Evolutionary conservation across 2,797 vertebrate genomes (phyloP).

Genomic region (Anisognathus igniventris): DNA sequence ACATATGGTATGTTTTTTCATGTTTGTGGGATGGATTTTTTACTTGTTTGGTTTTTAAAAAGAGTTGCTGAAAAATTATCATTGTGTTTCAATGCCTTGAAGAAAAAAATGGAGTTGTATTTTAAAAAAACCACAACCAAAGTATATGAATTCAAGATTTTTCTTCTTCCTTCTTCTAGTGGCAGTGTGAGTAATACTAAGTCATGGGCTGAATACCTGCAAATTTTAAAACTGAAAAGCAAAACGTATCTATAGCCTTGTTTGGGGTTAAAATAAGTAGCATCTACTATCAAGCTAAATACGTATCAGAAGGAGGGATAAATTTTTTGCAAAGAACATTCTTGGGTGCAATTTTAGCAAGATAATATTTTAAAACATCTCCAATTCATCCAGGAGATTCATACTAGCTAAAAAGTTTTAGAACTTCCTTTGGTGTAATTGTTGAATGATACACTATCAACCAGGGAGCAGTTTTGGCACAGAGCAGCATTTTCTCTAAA

Average conservation of each 20-base stretch:
- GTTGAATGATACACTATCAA: constrained; percentile 49
- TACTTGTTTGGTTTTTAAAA: not conserved
- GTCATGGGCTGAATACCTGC: not conserved
- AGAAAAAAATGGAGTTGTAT: not conserved
- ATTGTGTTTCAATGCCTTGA: not conserved
- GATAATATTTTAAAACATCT: constrained; percentile 15
- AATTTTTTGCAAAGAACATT: not conserved
- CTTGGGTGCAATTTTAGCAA: not conserved
- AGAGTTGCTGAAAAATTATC: constrained; percentile 22
- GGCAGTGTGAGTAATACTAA: not conserved
- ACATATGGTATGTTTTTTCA: not conserved
- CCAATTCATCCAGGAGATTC: constrained; percentile 25
- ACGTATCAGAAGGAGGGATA: not conserved
- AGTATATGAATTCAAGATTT: not conserved
- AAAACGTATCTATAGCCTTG: not conserved
- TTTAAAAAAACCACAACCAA: not conserved
- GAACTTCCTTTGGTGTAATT: constrained; percentile 41
- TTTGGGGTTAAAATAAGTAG: not conserved
- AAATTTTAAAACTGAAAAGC: not conserved
- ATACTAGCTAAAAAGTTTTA: constrained; percentile 21
- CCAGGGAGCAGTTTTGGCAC: constrained; percentile 40
- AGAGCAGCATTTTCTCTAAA: constrained; percentile 43
- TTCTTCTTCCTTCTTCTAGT: not conserved
- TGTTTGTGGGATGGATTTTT: not conserved
- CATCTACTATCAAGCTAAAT: not conserved